phyloP scores from a whole-genome alignment of 2,797 vertebrate species.

The Periparus ater region DNA sequence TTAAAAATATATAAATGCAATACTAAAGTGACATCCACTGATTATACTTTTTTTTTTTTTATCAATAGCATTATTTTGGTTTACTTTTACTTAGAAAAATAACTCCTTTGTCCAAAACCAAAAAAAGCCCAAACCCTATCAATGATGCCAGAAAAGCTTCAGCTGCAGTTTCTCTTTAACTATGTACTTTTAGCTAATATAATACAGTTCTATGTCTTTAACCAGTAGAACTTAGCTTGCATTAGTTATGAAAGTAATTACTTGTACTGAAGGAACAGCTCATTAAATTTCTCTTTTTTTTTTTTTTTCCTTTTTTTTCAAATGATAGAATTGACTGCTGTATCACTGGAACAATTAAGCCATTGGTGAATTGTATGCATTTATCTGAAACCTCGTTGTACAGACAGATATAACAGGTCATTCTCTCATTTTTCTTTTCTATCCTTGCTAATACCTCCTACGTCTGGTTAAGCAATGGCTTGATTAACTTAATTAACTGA shows the following conservation, averaged over 20 bases:
- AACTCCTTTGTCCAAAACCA: background rate
- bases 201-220: background rate
- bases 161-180: background rate
- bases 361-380: background rate
- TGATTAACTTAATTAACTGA: slow-evolving; percentile 64
- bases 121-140: background rate
- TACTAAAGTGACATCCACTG: background rate
- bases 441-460: background rate
- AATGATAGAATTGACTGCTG: background rate
- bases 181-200: background rate
- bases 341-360: slow-evolving; percentile 20
- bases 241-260: slow-evolving; percentile 30
- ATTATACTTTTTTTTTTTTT: background rate
- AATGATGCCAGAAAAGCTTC: background rate
- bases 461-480: slow-evolving; percentile 15
- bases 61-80: background rate
- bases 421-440: slow-evolving; percentile 25
- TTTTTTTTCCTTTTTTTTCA: background rate
- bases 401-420: background rate
- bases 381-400: slow-evolving; percentile 36
- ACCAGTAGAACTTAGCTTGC: background rate
- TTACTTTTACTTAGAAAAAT: background rate
- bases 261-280: background rate
- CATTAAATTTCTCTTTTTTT: background rate
- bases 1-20: background rate